These are phyloP conservation scores for Neodiprion lecontei DNA, from an alignment of 1,140 invertebrate species.

Conservation along the genomic window DNA sequence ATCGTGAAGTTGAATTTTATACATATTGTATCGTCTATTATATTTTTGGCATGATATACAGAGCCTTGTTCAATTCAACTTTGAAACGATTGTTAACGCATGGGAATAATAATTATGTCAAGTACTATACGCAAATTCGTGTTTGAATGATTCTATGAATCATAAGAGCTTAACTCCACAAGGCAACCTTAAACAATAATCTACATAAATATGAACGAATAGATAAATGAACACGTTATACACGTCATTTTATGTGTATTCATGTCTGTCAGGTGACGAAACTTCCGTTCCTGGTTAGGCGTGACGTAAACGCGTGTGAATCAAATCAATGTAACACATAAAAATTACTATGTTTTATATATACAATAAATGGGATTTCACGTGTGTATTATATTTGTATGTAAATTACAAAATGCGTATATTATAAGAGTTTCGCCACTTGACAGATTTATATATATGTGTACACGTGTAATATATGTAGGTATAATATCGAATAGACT, in stretches of 20 bases:
- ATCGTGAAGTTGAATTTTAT: background rate
- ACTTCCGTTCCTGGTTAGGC: too few relatives aligned
- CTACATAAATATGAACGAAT: background rate
- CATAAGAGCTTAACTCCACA: background rate
- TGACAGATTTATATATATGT: too few relatives aligned
- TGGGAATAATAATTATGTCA: too few relatives aligned
- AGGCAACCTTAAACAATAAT: background rate
- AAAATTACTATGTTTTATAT: background rate
- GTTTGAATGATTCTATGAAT: slow-evolving; percentile 1
- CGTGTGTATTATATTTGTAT: background rate
- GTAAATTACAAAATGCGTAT: background rate
- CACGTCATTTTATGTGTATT: background rate
- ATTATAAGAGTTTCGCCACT: too few relatives aligned
- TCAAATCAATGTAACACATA: background rate
- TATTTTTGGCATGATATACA: slow-evolving; percentile 1
- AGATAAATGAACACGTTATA: background rate
- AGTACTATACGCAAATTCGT: background rate
- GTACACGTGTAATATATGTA: too few relatives aligned
- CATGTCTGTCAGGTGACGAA: too few relatives aligned
- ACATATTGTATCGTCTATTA: background rate
- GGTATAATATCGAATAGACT: too few relatives aligned
- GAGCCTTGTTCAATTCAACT: background rate
- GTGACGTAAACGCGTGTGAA: too few relatives aligned
- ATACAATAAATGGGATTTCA: background rate
- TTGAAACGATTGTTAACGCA: background rate